These are phyloP conservation scores for Venusia cambrica DNA, from an alignment of 2,888 invertebrate genomes.

Conservation along the genomic window DNA sequence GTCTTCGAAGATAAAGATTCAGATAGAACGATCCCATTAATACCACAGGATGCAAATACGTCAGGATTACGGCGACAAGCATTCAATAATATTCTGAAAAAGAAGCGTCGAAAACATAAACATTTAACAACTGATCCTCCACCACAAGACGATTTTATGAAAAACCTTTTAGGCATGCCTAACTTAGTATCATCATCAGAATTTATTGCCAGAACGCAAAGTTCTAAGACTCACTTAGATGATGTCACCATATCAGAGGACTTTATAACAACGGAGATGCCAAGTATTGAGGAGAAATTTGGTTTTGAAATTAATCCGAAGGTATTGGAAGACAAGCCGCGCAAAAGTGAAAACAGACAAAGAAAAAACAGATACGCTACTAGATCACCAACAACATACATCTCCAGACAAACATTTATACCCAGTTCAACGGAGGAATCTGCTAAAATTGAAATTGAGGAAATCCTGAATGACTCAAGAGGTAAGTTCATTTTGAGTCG, in stretches of 20 bases:
- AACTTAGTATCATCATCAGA: constrained; percentile 67
- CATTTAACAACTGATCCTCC: constrained; percentile 54
- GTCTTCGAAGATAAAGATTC: constrained; percentile 37
- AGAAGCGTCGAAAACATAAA: constrained; percentile 61
- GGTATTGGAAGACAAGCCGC: constrained; percentile 34
- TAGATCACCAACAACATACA: constrained; percentile 32
- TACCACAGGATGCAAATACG: constrained; percentile 42
- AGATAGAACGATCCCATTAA: constrained; percentile 33
- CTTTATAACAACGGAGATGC: constrained; percentile 51
- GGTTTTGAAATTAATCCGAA: constrained; percentile 5
- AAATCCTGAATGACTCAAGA: constrained; percentile 83
- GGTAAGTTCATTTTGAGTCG: too few relatives aligned
- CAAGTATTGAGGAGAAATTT: constrained; percentile 33
- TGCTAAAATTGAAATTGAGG: constrained; percentile 84
- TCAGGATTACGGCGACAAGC: constrained; percentile 55
- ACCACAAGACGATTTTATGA: constrained; percentile 52
- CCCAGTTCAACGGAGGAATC: constrained; percentile 58
- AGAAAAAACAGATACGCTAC: constrained; percentile 22
- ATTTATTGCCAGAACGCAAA: constrained; percentile 58
- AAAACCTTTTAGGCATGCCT: constrained; percentile 56
- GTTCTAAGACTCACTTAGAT: constrained; percentile 38
- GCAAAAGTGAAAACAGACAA: constrained; percentile 24
- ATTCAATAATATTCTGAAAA: constrained; percentile 58
- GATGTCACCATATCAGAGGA: constrained; percentile 53
- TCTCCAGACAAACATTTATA: constrained; percentile 23